Conservation (phyloP, 2,888 invertebrate species). For the Lepetodrilus schrolli region DNA sequence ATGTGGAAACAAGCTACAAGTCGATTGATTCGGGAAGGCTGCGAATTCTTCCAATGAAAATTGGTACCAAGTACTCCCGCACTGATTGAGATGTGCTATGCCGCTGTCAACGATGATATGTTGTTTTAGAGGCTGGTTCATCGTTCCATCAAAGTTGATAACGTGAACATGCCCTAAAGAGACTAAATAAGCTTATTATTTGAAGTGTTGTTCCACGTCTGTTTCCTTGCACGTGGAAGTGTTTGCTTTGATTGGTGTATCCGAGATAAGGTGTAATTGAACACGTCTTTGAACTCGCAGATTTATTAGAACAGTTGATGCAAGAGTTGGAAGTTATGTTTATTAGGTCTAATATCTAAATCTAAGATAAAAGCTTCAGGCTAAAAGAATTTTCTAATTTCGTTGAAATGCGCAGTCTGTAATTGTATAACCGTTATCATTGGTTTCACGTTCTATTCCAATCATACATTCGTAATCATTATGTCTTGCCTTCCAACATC, state of each 20-base stretch:
- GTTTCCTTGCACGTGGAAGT: neutral
- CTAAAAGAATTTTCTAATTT: too few species aligned
- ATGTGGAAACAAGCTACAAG: neutral
- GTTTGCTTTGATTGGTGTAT: neutral
- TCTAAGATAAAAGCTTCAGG: too few species aligned
- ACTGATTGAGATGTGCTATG: neutral
- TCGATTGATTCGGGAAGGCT: neutral
- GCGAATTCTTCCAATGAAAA: neutral
- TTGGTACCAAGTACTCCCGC: neutral
- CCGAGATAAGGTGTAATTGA: neutral
- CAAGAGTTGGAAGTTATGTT: too few species aligned
- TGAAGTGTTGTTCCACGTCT: neutral
- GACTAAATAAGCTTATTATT: neutral
- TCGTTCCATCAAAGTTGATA: neutral
- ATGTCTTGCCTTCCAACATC: too few species aligned
- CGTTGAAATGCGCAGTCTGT: too few species aligned
- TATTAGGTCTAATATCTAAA: too few species aligned
- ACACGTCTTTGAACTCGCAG: neutral
- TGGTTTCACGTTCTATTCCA: too few species aligned
- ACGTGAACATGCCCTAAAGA: neutral
- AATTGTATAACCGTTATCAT: too few species aligned
- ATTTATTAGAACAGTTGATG: too few species aligned
- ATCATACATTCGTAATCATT: too few species aligned
- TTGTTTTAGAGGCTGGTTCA: neutral
- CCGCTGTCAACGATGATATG: neutral